Conservation (phyloP, 2,797 vertebrate genomes). For the Galaxias olidus region DNA sequence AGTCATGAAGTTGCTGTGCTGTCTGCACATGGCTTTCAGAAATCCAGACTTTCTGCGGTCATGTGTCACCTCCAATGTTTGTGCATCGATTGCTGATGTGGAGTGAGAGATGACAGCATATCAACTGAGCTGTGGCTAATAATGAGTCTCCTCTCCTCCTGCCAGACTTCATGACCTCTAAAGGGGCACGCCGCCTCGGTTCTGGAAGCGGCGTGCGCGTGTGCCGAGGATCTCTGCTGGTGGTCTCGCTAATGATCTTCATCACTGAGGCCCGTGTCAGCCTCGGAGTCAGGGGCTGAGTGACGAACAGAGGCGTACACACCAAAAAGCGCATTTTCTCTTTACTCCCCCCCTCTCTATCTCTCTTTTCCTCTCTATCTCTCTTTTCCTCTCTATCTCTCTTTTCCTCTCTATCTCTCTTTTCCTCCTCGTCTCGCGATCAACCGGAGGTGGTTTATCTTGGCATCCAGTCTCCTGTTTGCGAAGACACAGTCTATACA, state of each 20-base stretch:
- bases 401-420: background rate
- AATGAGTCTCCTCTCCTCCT: conserved; percentile 14
- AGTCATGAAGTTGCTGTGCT: conserved; percentile 14
- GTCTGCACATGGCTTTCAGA: conserved; percentile 1
- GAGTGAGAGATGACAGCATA: no score
- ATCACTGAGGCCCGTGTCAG: conserved; percentile 12
- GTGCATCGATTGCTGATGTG: background rate
- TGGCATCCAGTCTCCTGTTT: no score
- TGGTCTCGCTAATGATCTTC: conserved; percentile 8
- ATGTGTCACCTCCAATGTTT: background rate
- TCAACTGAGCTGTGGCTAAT: background rate
- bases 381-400: conserved; percentile 7
- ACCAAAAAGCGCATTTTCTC: background rate
- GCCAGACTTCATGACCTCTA: no score
- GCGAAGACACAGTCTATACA: no score
- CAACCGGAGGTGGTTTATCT: background rate
- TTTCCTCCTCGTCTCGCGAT: background rate
- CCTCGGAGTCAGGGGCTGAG: background rate
- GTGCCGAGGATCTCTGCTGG: background rate
- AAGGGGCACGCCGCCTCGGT: conserved; percentile 3
- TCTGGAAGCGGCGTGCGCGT: background rate
- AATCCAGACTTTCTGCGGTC: conserved; percentile 7
- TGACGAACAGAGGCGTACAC: conserved; percentile 16
- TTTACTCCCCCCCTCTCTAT: no score
- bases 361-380: no score